Evolutionary conservation across 2,888 invertebrate species (phyloP), one percentile per base, ranked within the genome.

Genomic region (Heliconius charithonia): DNA sequence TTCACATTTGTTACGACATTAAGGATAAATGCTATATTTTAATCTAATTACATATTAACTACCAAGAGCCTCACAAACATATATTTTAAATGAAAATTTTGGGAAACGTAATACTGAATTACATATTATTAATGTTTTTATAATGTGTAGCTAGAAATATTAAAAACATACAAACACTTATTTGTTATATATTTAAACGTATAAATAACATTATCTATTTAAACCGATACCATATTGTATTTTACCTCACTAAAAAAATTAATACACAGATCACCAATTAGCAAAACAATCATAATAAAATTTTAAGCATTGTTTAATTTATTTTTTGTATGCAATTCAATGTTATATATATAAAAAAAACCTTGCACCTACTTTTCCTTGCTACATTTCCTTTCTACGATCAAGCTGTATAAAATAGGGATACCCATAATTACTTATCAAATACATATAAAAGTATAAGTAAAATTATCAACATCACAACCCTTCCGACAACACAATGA

Each of bases 71-170:
- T 25, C 12, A 67, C 37, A 56, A 59, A 51, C 32, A 63, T n/a
- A 71, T 19, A 63, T 16, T n/a, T 27, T 4, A 29, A 41, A 69
- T 80, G 75, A 79, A 80, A 59, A 59, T n/a, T 59, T 59, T 59
- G 59, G 12, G 12, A 59, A 59, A 59, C 22, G 3, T 59, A 59
- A n/a, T 3, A n/a, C n/a, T n/a, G 3, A 59, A n/a, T 59, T n/a
- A 59, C n/a, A 59, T 59, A 59, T 59, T 59, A n/a, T n/a, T n/a
- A 22, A 59, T 19, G 22, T 7, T 19, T 6, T 19, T 22, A 51
- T 51, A 19, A 51, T 51, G 13, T 19, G 51, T 51, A 19, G 22
- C 22, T 59, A 59, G n/a, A 59, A 59, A 59, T n/a, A 59, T 59
- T 12, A n/a, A 59, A 59, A 59, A 59, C 10, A 59, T 59, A 59